Percentiles rank a stretch among this genome's conserved stretches.
phyloP scores from a whole-genome alignment of 2,113 vertebrate species.

The Chitala chitala region DNA sequence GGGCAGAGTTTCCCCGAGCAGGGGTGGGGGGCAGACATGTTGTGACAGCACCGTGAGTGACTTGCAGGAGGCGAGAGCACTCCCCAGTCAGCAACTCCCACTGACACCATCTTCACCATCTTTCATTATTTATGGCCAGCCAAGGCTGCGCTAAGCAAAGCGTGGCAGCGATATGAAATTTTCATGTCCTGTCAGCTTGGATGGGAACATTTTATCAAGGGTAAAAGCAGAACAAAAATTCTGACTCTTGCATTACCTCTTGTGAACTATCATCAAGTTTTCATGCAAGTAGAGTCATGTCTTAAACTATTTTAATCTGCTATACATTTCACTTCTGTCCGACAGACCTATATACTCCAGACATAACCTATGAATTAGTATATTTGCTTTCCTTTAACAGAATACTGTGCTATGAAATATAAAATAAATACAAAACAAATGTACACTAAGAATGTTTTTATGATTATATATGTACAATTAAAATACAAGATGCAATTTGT shows the following conservation, averaged over 20 bases:
- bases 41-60: not conserved
- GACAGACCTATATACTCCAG: not conserved
- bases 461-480: no score
- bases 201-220: not conserved
- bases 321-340: not conserved
- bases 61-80: not conserved
- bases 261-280: not conserved
- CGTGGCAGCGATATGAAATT: conserved; percentile 5
- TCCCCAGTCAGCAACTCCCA: not conserved
- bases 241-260: not conserved
- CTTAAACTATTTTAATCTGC: conserved; percentile 3
- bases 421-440: no score
- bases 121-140: not conserved
- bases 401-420: no score
- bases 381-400: no score
- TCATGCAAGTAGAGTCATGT: not conserved
- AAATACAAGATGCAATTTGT: no score
- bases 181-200: not conserved
- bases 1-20: not conserved
- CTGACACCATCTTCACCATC: not conserved
- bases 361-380: not conserved
- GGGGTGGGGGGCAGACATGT: not conserved
- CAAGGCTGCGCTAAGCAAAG: not conserved
- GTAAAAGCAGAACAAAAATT: not conserved
- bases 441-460: no score